Conservation (phyloP, 2,113 vertebrate genomes). For the Oncorhynchus kisutch region DNA sequence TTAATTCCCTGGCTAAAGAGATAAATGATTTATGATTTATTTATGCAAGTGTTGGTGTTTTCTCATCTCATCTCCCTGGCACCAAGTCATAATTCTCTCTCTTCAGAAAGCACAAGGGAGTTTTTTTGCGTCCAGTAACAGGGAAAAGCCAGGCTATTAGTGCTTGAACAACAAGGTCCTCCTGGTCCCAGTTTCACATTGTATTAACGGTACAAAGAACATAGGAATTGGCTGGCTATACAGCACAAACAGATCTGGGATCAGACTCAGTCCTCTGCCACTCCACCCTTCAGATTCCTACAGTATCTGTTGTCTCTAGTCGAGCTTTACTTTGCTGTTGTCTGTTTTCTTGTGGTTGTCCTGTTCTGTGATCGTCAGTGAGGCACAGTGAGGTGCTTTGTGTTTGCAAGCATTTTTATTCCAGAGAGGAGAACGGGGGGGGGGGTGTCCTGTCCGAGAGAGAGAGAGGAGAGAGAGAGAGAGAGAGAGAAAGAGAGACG, state of each 20-base stretch:
- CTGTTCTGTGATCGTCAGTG: slow-evolving; percentile 51
- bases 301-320: neutral
- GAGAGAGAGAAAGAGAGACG: neutral
- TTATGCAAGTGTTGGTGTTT: slow-evolving; percentile 58
- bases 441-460: slow-evolving; percentile 1
- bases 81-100: slow-evolving; percentile 66
- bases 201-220: no score
- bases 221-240: no score
- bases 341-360: slow-evolving; percentile 58
- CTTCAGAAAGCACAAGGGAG: slow-evolving; percentile 48
- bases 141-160: slow-evolving; percentile 6
- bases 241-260: slow-evolving; percentile 4
- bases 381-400: slow-evolving; percentile 21
- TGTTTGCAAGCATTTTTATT: slow-evolving; percentile 22
- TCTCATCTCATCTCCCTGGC: slow-evolving; percentile 45
- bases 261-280: no score
- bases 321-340: slow-evolving; percentile 52
- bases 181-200: neutral
- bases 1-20: slow-evolving; percentile 75
- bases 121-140: slow-evolving; percentile 32
- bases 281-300: no score
- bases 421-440: slow-evolving; percentile 12
- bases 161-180: slow-evolving; percentile 34
- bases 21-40: slow-evolving; percentile 76
- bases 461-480: neutral